Base-by-base conservation (phyloP, 2,113 vertebrate species). In the Psephotus haematonotus region DNA sequence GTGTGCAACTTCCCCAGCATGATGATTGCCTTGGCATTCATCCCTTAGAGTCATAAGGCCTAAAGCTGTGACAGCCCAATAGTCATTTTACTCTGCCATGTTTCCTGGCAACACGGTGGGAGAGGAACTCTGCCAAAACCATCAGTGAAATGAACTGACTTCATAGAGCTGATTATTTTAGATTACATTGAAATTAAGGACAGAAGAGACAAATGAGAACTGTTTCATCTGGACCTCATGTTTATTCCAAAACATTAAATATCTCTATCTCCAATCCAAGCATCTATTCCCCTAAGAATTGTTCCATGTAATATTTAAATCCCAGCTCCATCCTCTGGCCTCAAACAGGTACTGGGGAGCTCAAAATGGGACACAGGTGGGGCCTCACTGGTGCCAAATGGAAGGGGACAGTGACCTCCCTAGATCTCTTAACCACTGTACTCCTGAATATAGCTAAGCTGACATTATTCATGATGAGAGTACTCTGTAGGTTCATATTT, bases 51-150 rank as follows among this genome's bases (percentile, higher is more conserved):
- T 93, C 95, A 96, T 95, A 94, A 97, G 92, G 93, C 76, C 82
- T 93, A 95, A 96, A 97, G 90, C 90, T 96, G 95, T 94, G 92
- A 92, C 90, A 92, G 55, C 86, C 90, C 90, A 92, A 92, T 52
- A 93, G 47, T 78, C 90, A 68, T 79, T 92, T 88, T 75, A 68
- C 44, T 81, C 74, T 96, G 92, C 91, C 95, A 86, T 95, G 82
- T 93, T 96, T 97, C 88, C 80, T 94, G 95, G 91, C 92, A 94
- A 92, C 50, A 83, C 5, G 5, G n/a, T 78, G 92, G 43, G 60
- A 88, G 68, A 78, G 68, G 68, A 91, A 46, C 39, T 74, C 82
- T 92, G 96, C 94, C 95, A 97, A 96, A 93, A 88, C 76, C 86
- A 88, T 94, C 86, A 93, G 65, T 75, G 82, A 96, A 94, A 75